Evolutionary conservation across 2,888 invertebrate genomes (phyloP).

Genomic region (Pammene fasciana): DNA sequence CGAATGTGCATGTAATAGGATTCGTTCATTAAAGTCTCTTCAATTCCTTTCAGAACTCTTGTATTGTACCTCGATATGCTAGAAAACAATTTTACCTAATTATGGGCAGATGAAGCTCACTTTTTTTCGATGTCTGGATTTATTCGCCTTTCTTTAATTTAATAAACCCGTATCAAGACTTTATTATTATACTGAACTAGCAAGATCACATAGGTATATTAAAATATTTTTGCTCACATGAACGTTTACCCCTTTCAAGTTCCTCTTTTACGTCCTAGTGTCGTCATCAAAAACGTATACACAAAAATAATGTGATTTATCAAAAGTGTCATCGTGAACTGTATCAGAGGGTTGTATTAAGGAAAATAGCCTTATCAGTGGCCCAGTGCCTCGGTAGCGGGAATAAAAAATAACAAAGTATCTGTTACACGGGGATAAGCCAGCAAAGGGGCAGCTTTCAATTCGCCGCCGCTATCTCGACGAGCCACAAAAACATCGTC

Average conservation of each 20-base stretch:
- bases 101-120: too few species aligned
- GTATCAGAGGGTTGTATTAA: slow-evolving; percentile 54
- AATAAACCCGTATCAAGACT: too few species aligned
- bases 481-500: slow-evolving; percentile 66
- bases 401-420: slow-evolving; percentile 68
- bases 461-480: slow-evolving; percentile 68
- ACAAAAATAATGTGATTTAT: slow-evolving; percentile 54
- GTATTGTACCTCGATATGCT: slow-evolving; percentile 2
- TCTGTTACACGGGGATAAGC: slow-evolving; percentile 71
- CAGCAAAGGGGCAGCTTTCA: slow-evolving; percentile 70
- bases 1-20: slow-evolving; percentile 16
- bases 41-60: slow-evolving; percentile 15
- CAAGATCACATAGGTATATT: neutral
- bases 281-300: slow-evolving; percentile 49
- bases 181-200: too few species aligned
- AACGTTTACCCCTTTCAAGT: neutral
- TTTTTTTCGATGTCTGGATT: too few species aligned
- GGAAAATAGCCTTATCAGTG: slow-evolving; percentile 62
- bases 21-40: slow-evolving; percentile 35
- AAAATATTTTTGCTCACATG: neutral
- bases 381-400: slow-evolving; percentile 51
- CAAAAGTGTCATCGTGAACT: slow-evolving; percentile 54
- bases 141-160: too few species aligned
- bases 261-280: slow-evolving; percentile 12
- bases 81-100: neutral